Base-by-base conservation (phyloP, 2,888 invertebrate genomes). In the Hypselothyrea guttata region DNA sequence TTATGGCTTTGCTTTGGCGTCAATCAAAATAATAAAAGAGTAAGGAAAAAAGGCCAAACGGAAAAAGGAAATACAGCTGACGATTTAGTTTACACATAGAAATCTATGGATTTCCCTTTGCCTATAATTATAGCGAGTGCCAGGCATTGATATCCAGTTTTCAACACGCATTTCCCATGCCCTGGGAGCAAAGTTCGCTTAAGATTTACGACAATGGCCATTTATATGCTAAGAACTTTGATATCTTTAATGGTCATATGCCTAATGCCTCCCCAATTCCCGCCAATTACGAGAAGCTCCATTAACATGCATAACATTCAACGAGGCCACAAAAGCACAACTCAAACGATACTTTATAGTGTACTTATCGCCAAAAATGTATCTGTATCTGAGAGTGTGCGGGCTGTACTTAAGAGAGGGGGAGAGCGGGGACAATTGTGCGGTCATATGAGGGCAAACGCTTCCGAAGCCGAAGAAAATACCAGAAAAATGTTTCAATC, bases 321-420 rank as follows among this genome's bases (percentile, higher is more conserved):
- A 82, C 69, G 70, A 76, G 63, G 52, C 61, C 56, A 76, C 79
- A 79, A 81, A 81, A 81, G 63, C 71, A 61, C 73, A 71, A 58
- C 62, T 60, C 66, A 70, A 74, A 66, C 68, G 74, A 76, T 72
- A 76, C 70, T 79, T 83, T 75, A 81, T 79, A 69, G 47, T 57
- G 53, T 61, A 73, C 74, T 71, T 76, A 79, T 70, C 73, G 73
- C 58, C 70, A 57, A 62, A 22, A 59, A 55, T 61, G 52, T 56
- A 61, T 66, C 62, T 53, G 38, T 15, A 37, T 13, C 37, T 11
- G 45, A 13, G 48, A 38, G 71, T 44, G 57, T 70, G 71, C 55
- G 49, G 65, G 47, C 34, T 55, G 38, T 55, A 38, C 31, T n/a
- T 28, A 18, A 35, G 15, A 35, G 51, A 7, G 11, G 40, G 34